Evolutionary conservation across 2,888 invertebrate species (phyloP).

Genomic region (Xiphydria camelus): DNA sequence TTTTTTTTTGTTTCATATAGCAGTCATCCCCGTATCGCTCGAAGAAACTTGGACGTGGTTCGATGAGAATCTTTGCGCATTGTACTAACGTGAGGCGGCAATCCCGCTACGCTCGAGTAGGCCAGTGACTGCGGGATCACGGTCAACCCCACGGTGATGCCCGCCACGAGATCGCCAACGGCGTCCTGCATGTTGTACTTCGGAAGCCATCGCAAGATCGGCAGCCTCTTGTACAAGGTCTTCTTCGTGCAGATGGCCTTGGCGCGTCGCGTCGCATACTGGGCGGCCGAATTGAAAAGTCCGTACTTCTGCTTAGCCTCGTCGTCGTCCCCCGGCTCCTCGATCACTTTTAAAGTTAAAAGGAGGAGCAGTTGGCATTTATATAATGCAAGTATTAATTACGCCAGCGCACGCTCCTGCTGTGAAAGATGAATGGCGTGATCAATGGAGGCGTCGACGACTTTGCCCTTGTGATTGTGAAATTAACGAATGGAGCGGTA

Average conservation of each 20-base stretch:
- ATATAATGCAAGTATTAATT: too few relatives aligned
- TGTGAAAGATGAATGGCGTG: too few relatives aligned
- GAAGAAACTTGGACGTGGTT: background rate
- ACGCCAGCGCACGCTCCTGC: too few relatives aligned
- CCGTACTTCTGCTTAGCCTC: conserved; percentile 42
- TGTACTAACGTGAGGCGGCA: conserved; percentile 67
- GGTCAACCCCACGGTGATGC: conserved; percentile 88
- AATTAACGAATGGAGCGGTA: too few relatives aligned
- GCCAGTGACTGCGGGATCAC: conserved; percentile 90
- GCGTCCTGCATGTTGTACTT: conserved; percentile 73
- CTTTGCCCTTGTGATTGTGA: too few relatives aligned
- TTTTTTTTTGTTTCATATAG: background rate
- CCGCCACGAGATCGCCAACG: conserved; percentile 86
- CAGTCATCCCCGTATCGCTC: background rate
- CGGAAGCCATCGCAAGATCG: conserved; percentile 78
- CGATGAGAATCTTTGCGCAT: background rate
- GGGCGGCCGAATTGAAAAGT: conserved; percentile 46
- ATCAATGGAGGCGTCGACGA: too few relatives aligned
- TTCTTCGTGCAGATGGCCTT: conserved; percentile 67
- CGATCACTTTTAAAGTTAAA: conserved; percentile 42
- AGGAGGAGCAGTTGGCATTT: too few relatives aligned
- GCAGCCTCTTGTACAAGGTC: conserved; percentile 73
- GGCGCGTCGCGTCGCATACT: conserved; percentile 58
- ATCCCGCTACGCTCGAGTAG: conserved; percentile 78
- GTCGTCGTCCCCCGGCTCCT: conserved; percentile 47